Conservation (phyloP, 2,888 invertebrate species). For the Pantelozetes paolii region DNA sequence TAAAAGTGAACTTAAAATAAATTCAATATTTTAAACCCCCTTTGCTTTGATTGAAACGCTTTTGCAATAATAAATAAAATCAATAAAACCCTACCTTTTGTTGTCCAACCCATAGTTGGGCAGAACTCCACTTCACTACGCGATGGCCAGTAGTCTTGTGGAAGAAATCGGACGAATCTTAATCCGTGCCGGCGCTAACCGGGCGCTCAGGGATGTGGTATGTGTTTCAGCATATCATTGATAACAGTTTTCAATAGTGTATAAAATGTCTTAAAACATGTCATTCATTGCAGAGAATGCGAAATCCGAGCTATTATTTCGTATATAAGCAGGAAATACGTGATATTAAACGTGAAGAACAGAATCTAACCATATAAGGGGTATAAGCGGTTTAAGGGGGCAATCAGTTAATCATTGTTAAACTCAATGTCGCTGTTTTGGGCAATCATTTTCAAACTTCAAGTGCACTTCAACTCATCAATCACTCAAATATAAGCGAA, state of each 20-base stretch:
- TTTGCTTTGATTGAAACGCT: too few relatives aligned
- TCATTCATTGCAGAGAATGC: constrained; percentile 61
- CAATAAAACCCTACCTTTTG: background rate
- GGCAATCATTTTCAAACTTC: too few relatives aligned
- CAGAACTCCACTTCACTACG: constrained; percentile 77
- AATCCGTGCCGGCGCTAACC: constrained; percentile 74
- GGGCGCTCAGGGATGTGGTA: constrained; percentile 74
- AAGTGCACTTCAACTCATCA: too few relatives aligned
- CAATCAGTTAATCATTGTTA: too few relatives aligned
- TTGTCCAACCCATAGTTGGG: constrained; percentile 63
- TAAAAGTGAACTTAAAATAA: too few relatives aligned
- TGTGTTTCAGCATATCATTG: constrained; percentile 49
- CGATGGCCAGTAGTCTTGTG: constrained; percentile 62
- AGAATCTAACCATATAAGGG: constrained; percentile 27
- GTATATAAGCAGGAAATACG: constrained; percentile 85
- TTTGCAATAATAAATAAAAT: too few relatives aligned
- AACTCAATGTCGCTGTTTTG: too few relatives aligned
- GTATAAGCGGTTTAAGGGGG: too few relatives aligned
- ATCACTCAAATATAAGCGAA: too few relatives aligned
- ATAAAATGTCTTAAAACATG: background rate
- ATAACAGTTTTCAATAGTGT: background rate
- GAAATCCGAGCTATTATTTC: constrained; percentile 85
- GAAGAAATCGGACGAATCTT: constrained; percentile 74
- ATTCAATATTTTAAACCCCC: too few relatives aligned
- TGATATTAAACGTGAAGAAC: constrained; percentile 75